Evolutionary conservation across 2,888 invertebrate genomes (phyloP).

Genomic region (Anthrax anthrax): DNA sequence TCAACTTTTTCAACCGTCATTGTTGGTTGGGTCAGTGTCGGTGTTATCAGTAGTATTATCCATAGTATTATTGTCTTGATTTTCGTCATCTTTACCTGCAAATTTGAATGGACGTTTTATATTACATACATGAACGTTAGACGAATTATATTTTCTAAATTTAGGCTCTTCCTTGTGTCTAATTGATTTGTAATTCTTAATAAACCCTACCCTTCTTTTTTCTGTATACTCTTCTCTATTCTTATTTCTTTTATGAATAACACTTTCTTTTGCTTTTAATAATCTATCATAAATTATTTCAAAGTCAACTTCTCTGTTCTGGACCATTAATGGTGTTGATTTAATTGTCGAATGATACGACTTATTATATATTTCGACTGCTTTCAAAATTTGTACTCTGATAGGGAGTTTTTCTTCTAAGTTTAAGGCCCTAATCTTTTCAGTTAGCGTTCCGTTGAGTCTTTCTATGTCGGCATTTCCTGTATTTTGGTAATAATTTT

Average conservation of each 20-base stretch:
- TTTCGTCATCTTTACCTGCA: neutral
- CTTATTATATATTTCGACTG: neutral
- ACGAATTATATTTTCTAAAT: slow-evolving; percentile 6
- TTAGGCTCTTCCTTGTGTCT: slow-evolving; percentile 8
- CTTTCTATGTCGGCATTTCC: slow-evolving; percentile 2
- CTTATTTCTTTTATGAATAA: neutral
- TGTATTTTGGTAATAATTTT: neutral
- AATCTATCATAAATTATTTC: neutral
- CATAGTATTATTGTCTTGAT: neutral
- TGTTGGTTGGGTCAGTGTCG: neutral
- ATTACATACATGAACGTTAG: slow-evolving; percentile 5
- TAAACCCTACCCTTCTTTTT: neutral
- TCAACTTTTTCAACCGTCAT: neutral
- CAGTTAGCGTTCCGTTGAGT: slow-evolving; percentile 1
- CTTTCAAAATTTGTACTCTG: neutral
- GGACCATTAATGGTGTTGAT: neutral
- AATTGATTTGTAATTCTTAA: neutral
- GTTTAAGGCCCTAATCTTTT: slow-evolving; percentile 1
- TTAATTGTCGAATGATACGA: neutral
- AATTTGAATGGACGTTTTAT: slow-evolving; percentile 8
- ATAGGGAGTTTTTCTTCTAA: slow-evolving; percentile 1
- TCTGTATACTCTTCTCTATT: neutral
- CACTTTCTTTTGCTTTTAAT: neutral
- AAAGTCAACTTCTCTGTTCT: neutral
- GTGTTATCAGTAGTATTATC: neutral